These are phyloP conservation scores for Aptenodytes forsteri DNA, from an alignment of 2,113 vertebrate genomes.

Conservation along the genomic window DNA sequence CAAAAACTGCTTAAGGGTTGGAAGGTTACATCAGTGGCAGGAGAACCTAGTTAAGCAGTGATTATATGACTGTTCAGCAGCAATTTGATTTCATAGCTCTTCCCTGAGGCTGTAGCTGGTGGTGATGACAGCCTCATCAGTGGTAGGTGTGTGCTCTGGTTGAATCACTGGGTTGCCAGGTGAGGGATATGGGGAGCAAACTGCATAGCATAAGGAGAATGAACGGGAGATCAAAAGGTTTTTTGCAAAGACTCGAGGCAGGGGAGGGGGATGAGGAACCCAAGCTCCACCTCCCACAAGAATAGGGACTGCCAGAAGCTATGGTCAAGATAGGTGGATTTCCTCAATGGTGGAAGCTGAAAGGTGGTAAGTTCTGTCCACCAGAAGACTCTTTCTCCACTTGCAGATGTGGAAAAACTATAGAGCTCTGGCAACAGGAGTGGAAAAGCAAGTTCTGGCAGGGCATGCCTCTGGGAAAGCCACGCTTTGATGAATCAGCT, in stretches of 20 bases:
- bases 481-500: background rate
- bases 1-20: background rate
- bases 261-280: background rate
- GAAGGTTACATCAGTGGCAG: background rate
- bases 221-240: background rate
- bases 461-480: background rate
- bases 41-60: background rate
- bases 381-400: background rate
- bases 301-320: background rate
- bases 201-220: background rate
- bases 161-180: background rate
- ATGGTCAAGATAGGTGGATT: background rate
- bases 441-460: background rate
- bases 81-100: background rate
- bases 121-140: rapidly evolving
- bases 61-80: background rate
- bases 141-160: background rate
- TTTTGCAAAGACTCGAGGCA: background rate
- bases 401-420: background rate
- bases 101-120: background rate
- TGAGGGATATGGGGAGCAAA: background rate
- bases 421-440: background rate
- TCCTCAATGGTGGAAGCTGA: background rate
- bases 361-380: background rate
- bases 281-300: background rate